Evolutionary conservation across 2,797 vertebrate species (phyloP), one percentile per base, ranked within the genome.

Genomic region (Chelonia mydas): DNA sequence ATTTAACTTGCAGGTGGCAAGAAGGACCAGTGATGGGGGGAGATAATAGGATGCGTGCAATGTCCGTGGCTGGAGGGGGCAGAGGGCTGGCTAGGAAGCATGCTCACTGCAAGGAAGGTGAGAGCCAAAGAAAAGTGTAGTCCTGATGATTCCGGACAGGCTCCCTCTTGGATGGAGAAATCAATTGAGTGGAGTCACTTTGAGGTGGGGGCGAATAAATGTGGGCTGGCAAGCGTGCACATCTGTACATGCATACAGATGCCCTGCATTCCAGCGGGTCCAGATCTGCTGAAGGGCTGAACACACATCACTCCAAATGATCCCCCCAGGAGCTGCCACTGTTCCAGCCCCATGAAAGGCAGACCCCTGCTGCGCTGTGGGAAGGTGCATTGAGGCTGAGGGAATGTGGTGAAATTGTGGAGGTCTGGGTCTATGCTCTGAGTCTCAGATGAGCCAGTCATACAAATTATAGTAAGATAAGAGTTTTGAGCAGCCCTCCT

Each of bases 141-240:
- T 23, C 72, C 23, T 6, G 23, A 47, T 25, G 25, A 47, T 77
- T 76, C 57, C 45, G 84, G 33, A 2, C 0, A 0, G 80, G 65
- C 23, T 13, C 25, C 8, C 3, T 55, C 76, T n/a, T 17, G 25
- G 28, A 5, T 51, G 13, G 49, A 7, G 45, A 12, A 23, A 25
- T 6, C 6, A 7, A 31, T 4, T 9, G 33, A 23, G 10, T n/a
- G 51, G 16, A 51, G 51, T 45, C 1, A 0, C 13, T 15, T 9
- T 11, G 17, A 3, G n/a, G 3, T 5, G 5, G 41, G 49, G 7
- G 77, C 17, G 55, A 41, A 9, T 54, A 31, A 68, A 16, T 51
- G 19, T 25, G 55, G 7, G 9, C 47, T 51, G 31, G 21, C 0
- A 0, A 0, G 0, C 11, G 1, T 0, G 1, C 16, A 31, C n/a